Evolutionary conservation across 2,888 invertebrate genomes (phyloP).

Genomic region (Panopea generosa): DNA sequence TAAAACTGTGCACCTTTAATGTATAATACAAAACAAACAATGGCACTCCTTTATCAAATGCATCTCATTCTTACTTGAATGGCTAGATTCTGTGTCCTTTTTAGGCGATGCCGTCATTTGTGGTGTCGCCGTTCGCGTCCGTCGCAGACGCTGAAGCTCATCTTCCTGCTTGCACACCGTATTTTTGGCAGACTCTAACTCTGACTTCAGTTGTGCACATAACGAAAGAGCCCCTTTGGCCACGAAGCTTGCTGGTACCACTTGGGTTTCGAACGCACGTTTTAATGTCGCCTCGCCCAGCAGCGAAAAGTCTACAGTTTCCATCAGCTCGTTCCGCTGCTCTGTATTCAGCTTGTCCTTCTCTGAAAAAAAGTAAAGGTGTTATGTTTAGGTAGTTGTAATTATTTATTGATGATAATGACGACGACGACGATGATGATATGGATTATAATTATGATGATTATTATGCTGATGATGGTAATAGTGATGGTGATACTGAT

Average conservation of each 20-base stretch:
- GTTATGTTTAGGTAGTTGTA: neutral
- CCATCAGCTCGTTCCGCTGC: conserved; percentile 74
- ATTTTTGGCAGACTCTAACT: conserved; percentile 78
- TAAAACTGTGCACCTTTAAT: no score
- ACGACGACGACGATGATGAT: no score
- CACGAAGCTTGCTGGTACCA: conserved; percentile 76
- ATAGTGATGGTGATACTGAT: no score
- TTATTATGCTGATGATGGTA: no score
- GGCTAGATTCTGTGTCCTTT: conserved; percentile 43
- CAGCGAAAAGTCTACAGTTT: conserved; percentile 79
- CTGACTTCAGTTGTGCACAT: conserved; percentile 76
- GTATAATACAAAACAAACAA: no score
- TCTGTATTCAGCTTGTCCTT: conserved; percentile 72
- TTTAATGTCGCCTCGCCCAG: conserved; percentile 79
- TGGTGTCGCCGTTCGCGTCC: conserved; percentile 57
- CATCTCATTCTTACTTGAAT: conserved; percentile 58
- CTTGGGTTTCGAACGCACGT: conserved; percentile 78
- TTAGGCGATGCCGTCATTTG: conserved; percentile 55
- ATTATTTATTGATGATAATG: no score
- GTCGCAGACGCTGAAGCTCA: conserved; percentile 69
- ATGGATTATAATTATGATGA: no score
- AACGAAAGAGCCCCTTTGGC: conserved; percentile 81
- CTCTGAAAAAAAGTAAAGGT: conserved; percentile 64
- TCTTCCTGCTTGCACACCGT: conserved; percentile 78
- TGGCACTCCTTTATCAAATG: no score